Evolutionary conservation across 2,797 vertebrate genomes (phyloP).

Genomic region (Calcarius lapponicus): DNA sequence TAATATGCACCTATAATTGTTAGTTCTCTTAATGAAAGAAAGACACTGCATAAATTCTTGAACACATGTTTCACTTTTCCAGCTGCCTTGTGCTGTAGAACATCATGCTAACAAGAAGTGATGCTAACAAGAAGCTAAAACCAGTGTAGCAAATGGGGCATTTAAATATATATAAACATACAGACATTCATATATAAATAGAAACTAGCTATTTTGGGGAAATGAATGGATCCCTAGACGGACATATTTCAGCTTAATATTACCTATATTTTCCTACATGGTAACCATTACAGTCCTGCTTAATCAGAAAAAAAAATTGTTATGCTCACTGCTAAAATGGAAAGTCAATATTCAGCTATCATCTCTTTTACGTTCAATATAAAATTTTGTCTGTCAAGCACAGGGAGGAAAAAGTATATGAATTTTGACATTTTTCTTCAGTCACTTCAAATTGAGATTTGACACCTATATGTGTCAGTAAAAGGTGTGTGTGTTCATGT

Average conservation of each 20-base stretch:
- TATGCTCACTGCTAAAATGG: slow-evolving; percentile 31
- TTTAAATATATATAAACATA: slow-evolving; percentile 82
- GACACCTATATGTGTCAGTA: background rate
- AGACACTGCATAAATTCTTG: slow-evolving; percentile 83
- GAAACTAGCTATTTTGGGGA: slow-evolving; percentile 72
- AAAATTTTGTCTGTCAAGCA: slow-evolving; percentile 37
- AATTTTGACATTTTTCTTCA: slow-evolving; percentile 35
- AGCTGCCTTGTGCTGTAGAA: slow-evolving; percentile 77
- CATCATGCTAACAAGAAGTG: slow-evolving; percentile 82
- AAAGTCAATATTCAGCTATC: slow-evolving; percentile 46
- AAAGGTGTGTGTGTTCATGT: background rate
- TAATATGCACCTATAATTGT: slow-evolving; percentile 75
- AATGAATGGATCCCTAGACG: slow-evolving; percentile 77
- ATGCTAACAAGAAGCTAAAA: slow-evolving; percentile 82
- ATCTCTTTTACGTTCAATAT: slow-evolving; percentile 32
- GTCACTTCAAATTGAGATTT: background rate
- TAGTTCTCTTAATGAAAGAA: slow-evolving; percentile 79
- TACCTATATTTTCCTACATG: slow-evolving; percentile 73
- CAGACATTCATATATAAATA: slow-evolving; percentile 76
- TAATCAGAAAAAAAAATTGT: slow-evolving; percentile 44
- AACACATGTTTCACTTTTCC: slow-evolving; percentile 76
- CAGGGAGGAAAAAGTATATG: background rate
- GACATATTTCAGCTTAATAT: slow-evolving; percentile 77
- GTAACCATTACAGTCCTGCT: slow-evolving; percentile 65
- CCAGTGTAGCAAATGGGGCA: slow-evolving; percentile 79